Base-by-base conservation (phyloP, 2,113 vertebrate species). In the Calyptomena viridis region DNA sequence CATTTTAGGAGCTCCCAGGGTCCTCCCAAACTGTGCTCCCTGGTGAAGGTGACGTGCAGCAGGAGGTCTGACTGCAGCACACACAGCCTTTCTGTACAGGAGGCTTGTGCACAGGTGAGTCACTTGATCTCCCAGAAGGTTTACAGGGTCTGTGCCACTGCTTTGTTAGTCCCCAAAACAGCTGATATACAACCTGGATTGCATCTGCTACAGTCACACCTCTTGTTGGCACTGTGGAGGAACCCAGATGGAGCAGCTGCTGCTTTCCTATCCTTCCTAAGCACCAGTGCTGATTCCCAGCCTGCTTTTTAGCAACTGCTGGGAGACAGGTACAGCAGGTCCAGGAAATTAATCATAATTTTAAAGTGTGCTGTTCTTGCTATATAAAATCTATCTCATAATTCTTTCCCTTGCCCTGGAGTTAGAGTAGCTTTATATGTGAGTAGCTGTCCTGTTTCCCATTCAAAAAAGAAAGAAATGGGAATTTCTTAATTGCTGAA, bases 1-100 rank as follows among this genome's bases (percentile, higher is more conserved):
- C 12, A 5, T 1, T 23, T 39, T 11, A 40, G 47, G 69, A 44
- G 27, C 33, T 55, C 1, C 3, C n/a, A 10, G 30, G 46, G 25
- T 33, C 21, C 3, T 35, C 7, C 17, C 55, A 55, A 18, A 2
- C 30, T 46, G 52, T 62, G 22, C 35, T 2, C 35, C 1, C 0
- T 9, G n/a, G 16, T 8, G 37, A 21, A 35, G 39, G 66, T 6
- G 28, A 9, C 0, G 2, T 2, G 44, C 44, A 33, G 30, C 39
- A 25, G 40, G n/a, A 66, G 69, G 46, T 91, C 8, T n/a, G 64
- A 16, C 52, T 42, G 72, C 30, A 19, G 31, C 72, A 28, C 67
- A 42, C 40, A 25, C 62, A 28, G 2, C 53, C 35, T 40, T 39
- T 50, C 58, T 56, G 20, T 4, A 5, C 0, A 12, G n/a, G 58